Evolutionary conservation across 2,113 vertebrate genomes (phyloP), one percentile per base, ranked within the genome.

Genomic region (Dasyprocta punctata): DNA sequence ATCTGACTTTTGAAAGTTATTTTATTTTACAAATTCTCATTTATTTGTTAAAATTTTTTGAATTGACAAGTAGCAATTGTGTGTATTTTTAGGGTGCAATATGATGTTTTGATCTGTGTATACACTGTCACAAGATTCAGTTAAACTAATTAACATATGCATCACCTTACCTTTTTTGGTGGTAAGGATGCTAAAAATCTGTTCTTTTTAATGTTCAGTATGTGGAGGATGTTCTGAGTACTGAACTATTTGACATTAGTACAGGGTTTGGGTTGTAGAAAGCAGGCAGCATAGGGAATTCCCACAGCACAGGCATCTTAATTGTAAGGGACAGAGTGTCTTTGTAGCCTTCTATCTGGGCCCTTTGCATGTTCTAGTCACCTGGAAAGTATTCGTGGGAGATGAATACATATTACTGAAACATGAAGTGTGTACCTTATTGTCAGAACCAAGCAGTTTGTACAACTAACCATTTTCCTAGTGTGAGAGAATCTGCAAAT

Each of bases 401-500:
- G 28, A 41, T 89, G 82, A 90, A 56, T 93, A 73, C 24, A 24
- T 92, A 47, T 78, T 85, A 30, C 33, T 11, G 75, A 95, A 93
- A 65, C 47, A 33, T 13, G 17, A 73, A 86, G 63, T 69, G 28
- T 82, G 88, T 44, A 65, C 9, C 58, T 86, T 77, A 17, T 94
- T 41, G 81, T 96, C 36, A 89, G 75, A 86, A 19, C 60, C 54
- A 56, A 49, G 44, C 41, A 65, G 22, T 69, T 33, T 92, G 11
- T 60, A 82, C 1, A 90, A 60, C 85, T 94, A 92, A 77, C 63
- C 65, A 11, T 94, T 95, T 95, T 67, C 77, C 54, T 94, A 69
- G 89, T 9, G 81, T 81, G 63, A 95, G 54, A 73, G 47, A 56
- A 82, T 44, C 85, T 88, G 84, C 96, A 90, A 86, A 67, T 97